Conservation (phyloP, 2,113 vertebrate genomes). For the Nymphicus hollandicus region DNA sequence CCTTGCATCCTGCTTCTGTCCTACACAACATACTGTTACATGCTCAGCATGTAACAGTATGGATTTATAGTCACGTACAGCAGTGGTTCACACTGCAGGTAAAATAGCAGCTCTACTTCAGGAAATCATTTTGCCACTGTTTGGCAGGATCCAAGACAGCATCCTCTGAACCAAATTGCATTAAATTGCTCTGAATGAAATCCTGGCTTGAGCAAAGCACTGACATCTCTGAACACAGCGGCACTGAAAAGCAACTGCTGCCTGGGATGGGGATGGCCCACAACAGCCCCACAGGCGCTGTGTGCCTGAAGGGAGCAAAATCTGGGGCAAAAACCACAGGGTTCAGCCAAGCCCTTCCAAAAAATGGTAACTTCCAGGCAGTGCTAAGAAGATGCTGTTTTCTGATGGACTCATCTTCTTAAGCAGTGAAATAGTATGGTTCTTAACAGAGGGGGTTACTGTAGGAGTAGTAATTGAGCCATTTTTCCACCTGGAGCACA, state of each 20-base stretch:
- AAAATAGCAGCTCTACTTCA: not conserved
- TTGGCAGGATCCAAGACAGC: not conserved
- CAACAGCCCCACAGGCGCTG: rapidly evolving
- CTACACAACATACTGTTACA: not conserved
- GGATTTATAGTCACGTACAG: not conserved
- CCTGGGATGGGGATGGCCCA: not conserved
- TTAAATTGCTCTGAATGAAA: not conserved
- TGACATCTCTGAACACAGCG: not conserved
- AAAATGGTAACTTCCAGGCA: not conserved
- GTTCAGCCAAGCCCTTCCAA: not conserved
- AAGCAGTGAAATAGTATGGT: not conserved
- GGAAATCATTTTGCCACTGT: not conserved
- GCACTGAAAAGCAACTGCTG: not conserved
- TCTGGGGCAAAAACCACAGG: not conserved
- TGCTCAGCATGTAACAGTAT: rapidly evolving
- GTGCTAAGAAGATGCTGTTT: not conserved
- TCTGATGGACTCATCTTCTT: not conserved
- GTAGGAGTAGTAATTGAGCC: not conserved
- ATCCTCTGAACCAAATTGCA: not conserved
- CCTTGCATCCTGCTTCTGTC: not conserved
- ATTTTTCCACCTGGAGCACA: not conserved
- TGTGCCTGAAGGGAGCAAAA: not conserved
- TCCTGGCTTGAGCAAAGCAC: not conserved
- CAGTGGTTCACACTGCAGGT: not conserved
- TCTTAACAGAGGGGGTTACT: conserved; percentile 12